Conservation (phyloP, 2,888 invertebrate species). For the Andrena minutula region DNA sequence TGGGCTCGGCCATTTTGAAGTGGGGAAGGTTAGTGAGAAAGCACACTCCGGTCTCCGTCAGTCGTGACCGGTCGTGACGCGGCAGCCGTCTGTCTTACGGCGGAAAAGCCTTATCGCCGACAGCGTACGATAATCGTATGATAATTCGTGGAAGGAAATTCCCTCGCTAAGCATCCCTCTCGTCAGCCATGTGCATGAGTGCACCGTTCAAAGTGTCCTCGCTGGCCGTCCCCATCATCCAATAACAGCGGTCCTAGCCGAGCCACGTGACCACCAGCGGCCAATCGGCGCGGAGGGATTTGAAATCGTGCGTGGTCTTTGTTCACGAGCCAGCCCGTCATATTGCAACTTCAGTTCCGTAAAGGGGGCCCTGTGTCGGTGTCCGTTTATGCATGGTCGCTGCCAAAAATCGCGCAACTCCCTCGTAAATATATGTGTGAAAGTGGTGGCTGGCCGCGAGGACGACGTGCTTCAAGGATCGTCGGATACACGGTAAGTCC, state of each 20-base stretch:
- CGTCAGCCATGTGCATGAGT: slow-evolving; percentile 76
- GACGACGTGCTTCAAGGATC: slow-evolving; percentile 76
- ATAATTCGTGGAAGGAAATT: slow-evolving; percentile 20
- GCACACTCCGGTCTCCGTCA: slow-evolving; percentile 30
- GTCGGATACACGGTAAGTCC: slow-evolving; percentile 79
- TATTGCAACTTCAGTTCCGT: slow-evolving; percentile 84
- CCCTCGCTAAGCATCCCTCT: slow-evolving; percentile 43
- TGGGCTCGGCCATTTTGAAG: slow-evolving; percentile 79
- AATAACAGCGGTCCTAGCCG: slow-evolving; percentile 83
- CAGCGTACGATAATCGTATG: not conserved
- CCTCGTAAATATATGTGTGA: slow-evolving; percentile 80
- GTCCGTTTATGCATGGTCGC: slow-evolving; percentile 82
- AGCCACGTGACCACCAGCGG: slow-evolving; percentile 86
- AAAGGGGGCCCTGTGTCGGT: slow-evolving; percentile 84
- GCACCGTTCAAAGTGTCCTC: slow-evolving; percentile 75
- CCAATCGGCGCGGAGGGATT: slow-evolving; percentile 87
- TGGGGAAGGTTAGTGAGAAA: slow-evolving; percentile 71
- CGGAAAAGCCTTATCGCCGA: not conserved
- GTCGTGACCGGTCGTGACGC: slow-evolving; percentile 21
- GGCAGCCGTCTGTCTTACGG: not conserved
- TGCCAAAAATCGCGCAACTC: slow-evolving; percentile 76
- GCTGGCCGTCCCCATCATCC: slow-evolving; percentile 78
- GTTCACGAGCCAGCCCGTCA: slow-evolving; percentile 81
- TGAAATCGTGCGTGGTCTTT: slow-evolving; percentile 85
- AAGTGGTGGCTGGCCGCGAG: slow-evolving; percentile 75